phyloP scores from a whole-genome alignment of 2,888 invertebrate species.

The Phengaris alcon region DNA sequence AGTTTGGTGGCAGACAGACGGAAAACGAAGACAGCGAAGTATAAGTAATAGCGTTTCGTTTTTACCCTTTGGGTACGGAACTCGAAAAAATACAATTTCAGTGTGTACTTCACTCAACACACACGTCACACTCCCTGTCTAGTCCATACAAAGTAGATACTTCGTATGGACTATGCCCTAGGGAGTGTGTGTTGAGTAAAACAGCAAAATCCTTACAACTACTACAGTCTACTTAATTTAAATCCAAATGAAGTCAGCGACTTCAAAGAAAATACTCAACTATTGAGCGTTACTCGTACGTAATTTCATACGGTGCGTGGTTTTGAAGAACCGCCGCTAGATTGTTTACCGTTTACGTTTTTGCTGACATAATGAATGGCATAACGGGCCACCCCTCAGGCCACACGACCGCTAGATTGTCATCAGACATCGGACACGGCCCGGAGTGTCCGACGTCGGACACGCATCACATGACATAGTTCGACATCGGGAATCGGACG shows the following conservation, averaged over 20 bases:
- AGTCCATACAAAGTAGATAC: too few relatives aligned
- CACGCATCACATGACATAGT: not conserved
- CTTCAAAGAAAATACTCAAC: not conserved
- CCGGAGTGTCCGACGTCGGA: not conserved
- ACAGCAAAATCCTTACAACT: not conserved
- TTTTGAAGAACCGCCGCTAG: not conserved
- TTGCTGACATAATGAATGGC: conserved; percentile 34
- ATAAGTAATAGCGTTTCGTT: too few relatives aligned
- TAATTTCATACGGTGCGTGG: conserved; percentile 3
- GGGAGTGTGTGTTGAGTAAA: too few relatives aligned
- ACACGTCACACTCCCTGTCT: too few relatives aligned
- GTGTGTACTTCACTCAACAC: too few relatives aligned
- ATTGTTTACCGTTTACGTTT: conserved; percentile 19
- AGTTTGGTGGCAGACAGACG: too few relatives aligned
- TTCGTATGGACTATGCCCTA: too few relatives aligned
- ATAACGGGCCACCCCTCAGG: conserved; percentile 44
- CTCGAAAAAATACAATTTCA: too few relatives aligned
- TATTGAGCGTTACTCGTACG: conserved; percentile 3
- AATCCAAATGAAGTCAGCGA: not conserved
- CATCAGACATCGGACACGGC: not conserved
- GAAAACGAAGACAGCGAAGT: too few relatives aligned
- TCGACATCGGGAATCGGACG: too few relatives aligned
- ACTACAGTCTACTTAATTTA: not conserved
- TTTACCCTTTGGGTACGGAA: too few relatives aligned
- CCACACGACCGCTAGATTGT: not conserved